Percentiles rank a stretch among this genome's conserved stretches.
These are phyloP conservation scores for Psix sp. DNA, from an alignment of 1,140 invertebrate species.

Conservation along the genomic window DNA sequence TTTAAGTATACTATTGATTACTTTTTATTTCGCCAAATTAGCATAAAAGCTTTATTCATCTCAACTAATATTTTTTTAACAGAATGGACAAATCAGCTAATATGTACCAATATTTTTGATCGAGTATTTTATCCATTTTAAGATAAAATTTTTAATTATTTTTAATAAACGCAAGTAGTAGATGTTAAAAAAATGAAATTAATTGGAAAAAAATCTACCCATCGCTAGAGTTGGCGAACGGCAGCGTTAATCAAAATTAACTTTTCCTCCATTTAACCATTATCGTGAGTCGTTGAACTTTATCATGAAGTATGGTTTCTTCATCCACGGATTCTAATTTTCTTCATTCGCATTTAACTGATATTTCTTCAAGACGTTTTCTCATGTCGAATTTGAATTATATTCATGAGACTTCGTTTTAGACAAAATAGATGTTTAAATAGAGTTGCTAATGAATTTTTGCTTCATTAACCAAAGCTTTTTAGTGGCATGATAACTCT, in stretches of 20 bases:
- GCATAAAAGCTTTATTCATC: too few relatives aligned
- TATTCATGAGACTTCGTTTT: slow-evolving; percentile 27
- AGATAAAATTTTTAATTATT: too few relatives aligned
- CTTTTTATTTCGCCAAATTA: too few relatives aligned
- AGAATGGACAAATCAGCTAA: too few relatives aligned
- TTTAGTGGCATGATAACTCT: slow-evolving; percentile 25
- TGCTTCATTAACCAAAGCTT: slow-evolving; percentile 6
- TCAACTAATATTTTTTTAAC: too few relatives aligned
- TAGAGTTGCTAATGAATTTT: slow-evolving; percentile 13
- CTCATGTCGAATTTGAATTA: neutral
- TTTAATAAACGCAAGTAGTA: too few relatives aligned
- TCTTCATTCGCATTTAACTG: slow-evolving; percentile 19
- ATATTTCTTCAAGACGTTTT: neutral
- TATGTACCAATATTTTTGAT: too few relatives aligned
- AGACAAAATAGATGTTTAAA: slow-evolving; percentile 15
- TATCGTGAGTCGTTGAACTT: slow-evolving; percentile 47
- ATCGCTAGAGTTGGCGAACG: slow-evolving; percentile 14
- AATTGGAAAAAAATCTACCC: slow-evolving; percentile 30
- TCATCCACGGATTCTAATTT: slow-evolving; percentile 51
- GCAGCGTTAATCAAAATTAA: slow-evolving; percentile 52
- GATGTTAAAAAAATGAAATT: too few relatives aligned
- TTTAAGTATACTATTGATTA: too few relatives aligned
- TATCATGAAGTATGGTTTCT: slow-evolving; percentile 48
- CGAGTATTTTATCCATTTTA: too few relatives aligned
- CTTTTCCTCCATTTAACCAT: slow-evolving; percentile 35